These are phyloP conservation scores for Chelmon rostratus DNA, from an alignment of 2,797 vertebrate genomes.

Conservation along the genomic window DNA sequence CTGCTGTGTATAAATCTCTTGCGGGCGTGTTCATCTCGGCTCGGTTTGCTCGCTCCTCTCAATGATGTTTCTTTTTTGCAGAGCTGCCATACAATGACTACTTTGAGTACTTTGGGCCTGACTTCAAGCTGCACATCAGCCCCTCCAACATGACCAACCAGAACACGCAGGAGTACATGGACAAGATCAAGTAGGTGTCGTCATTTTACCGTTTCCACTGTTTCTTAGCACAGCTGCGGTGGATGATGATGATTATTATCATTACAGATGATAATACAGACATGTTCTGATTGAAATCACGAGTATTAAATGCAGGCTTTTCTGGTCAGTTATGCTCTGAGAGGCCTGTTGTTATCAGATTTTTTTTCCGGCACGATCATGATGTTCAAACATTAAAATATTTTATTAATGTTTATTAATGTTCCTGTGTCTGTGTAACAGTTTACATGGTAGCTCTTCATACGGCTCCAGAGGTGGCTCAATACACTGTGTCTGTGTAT, in stretches of 20 bases:
- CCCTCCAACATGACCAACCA: slow-evolving; percentile 97
- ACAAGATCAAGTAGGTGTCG: slow-evolving; percentile 91
- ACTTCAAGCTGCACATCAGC: slow-evolving; percentile 96
- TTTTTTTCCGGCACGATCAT: no score
- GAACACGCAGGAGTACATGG: slow-evolving; percentile 95
- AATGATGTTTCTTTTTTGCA: slow-evolving; percentile 67
- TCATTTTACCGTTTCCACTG: background rate
- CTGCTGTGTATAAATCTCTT: slow-evolving; percentile 16
- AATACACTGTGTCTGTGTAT: background rate
- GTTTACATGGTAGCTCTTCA: background rate
- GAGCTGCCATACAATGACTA: slow-evolving; percentile 96
- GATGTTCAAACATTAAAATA: no score
- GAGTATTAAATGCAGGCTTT: background rate
- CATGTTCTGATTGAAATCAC: background rate
- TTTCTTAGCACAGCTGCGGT: background rate
- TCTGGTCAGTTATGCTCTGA: no score
- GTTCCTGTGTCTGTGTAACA: background rate
- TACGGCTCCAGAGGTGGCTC: background rate
- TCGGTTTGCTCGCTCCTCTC: slow-evolving; percentile 4
- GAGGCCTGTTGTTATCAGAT: no score
- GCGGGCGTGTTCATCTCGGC: background rate
- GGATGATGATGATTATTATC: background rate
- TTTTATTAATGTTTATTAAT: no score
- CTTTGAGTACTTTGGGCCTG: slow-evolving; percentile 95
- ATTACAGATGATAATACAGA: background rate